Evolutionary conservation across 2,888 invertebrate species (phyloP).

Genomic region (Drosophila mercatorum): DNA sequence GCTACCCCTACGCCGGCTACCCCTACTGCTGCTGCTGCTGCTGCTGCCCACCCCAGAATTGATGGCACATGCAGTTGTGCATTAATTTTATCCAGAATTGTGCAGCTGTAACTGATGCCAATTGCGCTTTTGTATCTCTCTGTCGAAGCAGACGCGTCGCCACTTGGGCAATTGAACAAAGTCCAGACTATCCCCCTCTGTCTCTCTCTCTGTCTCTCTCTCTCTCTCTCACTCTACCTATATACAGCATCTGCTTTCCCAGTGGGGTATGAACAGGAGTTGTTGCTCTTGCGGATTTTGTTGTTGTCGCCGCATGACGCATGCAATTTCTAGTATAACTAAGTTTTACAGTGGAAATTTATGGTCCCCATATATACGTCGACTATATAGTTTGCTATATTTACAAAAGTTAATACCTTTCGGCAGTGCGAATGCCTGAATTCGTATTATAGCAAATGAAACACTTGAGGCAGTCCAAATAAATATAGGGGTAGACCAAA

Average conservation of each 20-base stretch:
- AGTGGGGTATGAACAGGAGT: conserved; percentile 5
- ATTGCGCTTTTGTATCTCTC: conserved; percentile 64
- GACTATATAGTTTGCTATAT: conserved; percentile 23
- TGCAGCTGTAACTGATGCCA: conserved; percentile 78
- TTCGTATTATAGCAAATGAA: conserved; percentile 18
- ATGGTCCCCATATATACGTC: conserved; percentile 1
- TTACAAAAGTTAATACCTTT: conserved; percentile 34
- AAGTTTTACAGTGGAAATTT: conserved; percentile 37
- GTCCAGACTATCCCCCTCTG: conserved; percentile 46
- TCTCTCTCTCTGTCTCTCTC: too few relatives aligned
- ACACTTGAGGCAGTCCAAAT: conserved; percentile 18
- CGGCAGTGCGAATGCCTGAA: conserved; percentile 18
- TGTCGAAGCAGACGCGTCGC: conserved; percentile 35
- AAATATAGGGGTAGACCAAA: not conserved
- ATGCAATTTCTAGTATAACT: conserved; percentile 43
- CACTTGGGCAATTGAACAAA: conserved; percentile 75
- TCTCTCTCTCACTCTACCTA: not conserved
- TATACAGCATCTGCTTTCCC: conserved; percentile 8
- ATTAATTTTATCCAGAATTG: conserved; percentile 78
- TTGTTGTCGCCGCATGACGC: conserved; percentile 44
- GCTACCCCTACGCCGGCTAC: not conserved
- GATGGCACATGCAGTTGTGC: conserved; percentile 31
- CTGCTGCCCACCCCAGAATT: not conserved
- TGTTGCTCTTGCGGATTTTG: conserved; percentile 4
- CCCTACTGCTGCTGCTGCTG: not conserved